Conservation (phyloP, 1,140 invertebrate species). For the Zaprionus nigranus region DNA sequence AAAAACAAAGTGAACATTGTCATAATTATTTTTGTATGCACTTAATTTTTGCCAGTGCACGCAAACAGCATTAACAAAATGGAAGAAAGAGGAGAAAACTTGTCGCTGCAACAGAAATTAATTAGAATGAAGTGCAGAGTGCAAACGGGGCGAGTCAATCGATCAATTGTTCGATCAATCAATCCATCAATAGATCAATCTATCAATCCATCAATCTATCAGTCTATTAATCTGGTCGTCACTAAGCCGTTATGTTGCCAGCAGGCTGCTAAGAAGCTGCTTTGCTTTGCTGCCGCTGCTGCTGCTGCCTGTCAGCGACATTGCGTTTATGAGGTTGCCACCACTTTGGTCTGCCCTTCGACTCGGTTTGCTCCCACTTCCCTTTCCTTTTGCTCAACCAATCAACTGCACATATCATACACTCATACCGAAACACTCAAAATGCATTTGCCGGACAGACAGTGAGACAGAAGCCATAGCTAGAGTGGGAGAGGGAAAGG, state of each 20-base stretch:
- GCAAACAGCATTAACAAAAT: conserved; percentile 19
- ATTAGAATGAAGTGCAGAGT: conserved; percentile 60
- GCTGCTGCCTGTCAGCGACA: conserved; percentile 42
- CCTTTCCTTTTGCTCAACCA: neutral
- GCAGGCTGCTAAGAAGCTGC: conserved; percentile 11
- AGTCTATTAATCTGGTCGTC: conserved; percentile 10
- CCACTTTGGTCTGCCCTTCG: neutral
- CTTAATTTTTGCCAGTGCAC: conserved; percentile 29
- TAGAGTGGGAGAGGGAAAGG: neutral
- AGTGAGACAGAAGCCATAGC: neutral
- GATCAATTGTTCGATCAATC: conserved; percentile 53
- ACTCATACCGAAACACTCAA: conserved; percentile 31
- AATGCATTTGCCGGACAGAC: conserved; percentile 41
- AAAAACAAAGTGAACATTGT: conserved; percentile 9
- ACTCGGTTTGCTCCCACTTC: neutral
- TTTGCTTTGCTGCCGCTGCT: neutral
- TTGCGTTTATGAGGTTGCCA: conserved; percentile 40
- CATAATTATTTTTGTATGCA: conserved; percentile 27
- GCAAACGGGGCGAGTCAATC: conserved; percentile 49
- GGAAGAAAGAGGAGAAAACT: neutral
- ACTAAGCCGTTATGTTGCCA: conserved; percentile 14
- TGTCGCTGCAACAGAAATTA: conserved; percentile 55
- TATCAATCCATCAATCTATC: neutral
- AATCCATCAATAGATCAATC: conserved; percentile 37
- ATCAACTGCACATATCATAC: conserved; percentile 25